Percentiles rank a stretch among this genome's conserved stretches.
Conservation (phyloP, 2,888 invertebrate genomes). For the Cryptops parisi region DNA sequence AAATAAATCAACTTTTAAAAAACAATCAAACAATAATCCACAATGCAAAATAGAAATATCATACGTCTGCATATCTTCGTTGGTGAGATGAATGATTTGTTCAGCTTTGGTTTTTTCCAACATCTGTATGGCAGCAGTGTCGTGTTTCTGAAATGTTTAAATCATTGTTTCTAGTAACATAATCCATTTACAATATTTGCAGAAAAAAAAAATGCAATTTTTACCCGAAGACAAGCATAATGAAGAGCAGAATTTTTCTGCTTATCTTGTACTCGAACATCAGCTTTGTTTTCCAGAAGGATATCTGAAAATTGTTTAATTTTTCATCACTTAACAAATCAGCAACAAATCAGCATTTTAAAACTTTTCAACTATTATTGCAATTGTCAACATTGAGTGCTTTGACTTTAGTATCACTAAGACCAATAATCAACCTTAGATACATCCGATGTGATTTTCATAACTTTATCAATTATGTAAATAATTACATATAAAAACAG, state of each 20-base stretch:
- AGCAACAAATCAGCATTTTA: background rate
- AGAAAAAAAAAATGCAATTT: constrained; percentile 19
- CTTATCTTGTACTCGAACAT: constrained; percentile 39
- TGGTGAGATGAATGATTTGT: constrained; percentile 38
- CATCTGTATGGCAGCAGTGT: constrained; percentile 40
- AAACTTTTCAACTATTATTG: no score
- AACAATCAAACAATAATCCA: background rate
- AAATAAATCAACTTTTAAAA: background rate
- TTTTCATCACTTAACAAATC: background rate
- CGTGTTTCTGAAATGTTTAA: constrained; percentile 36
- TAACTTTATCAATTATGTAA: no score
- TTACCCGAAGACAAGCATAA: constrained; percentile 42
- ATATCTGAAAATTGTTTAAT: constrained; percentile 32
- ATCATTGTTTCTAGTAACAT: no score
- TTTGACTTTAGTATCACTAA: no score
- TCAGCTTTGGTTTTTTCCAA: constrained; percentile 39
- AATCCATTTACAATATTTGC: background rate
- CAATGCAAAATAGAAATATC: background rate
- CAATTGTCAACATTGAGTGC: no score
- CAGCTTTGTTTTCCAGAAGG: constrained; percentile 39
- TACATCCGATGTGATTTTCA: no score
- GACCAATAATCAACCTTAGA: no score
- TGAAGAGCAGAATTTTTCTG: constrained; percentile 46
- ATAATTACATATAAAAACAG: no score
- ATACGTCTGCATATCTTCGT: constrained; percentile 43